Evolutionary conservation across 35 echinoderm and acorn worm species (phyloP).

Genomic region (Apostichopus japonicus): DNA sequence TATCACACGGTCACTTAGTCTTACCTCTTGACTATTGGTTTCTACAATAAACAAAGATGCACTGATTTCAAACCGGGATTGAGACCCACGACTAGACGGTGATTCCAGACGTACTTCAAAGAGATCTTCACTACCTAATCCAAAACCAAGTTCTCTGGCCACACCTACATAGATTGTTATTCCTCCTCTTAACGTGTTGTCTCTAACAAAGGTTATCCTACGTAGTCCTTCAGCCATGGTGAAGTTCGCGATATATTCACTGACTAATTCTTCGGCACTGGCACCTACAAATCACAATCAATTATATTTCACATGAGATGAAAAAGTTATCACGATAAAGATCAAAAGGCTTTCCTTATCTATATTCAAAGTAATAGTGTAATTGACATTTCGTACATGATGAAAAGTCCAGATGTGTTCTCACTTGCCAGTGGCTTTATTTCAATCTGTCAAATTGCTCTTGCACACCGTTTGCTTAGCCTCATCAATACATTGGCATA

Average conservation of each 20-base stretch:
- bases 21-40: background rate
- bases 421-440: too few relatives aligned
- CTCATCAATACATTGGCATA: too few relatives aligned
- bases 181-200: background rate
- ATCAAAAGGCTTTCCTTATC: too few relatives aligned
- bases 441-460: too few relatives aligned
- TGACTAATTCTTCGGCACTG: conserved; percentile 12
- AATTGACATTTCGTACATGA: too few relatives aligned
- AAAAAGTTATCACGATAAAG: too few relatives aligned
- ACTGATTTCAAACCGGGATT: background rate
- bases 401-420: too few relatives aligned
- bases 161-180: background rate
- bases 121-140: background rate
- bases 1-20: background rate
- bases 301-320: too few relatives aligned
- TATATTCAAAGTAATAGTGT: too few relatives aligned
- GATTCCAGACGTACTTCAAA: background rate
- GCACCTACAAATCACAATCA: background rate
- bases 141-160: background rate
- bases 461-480: too few relatives aligned
- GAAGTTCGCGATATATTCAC: background rate
- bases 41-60: background rate
- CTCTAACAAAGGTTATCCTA: background rate
- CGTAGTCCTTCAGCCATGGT: background rate
- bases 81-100: background rate